These are phyloP conservation scores for Xiphophorus maculatus DNA, from an alignment of 2,113 vertebrate species.

Conservation along the genomic window DNA sequence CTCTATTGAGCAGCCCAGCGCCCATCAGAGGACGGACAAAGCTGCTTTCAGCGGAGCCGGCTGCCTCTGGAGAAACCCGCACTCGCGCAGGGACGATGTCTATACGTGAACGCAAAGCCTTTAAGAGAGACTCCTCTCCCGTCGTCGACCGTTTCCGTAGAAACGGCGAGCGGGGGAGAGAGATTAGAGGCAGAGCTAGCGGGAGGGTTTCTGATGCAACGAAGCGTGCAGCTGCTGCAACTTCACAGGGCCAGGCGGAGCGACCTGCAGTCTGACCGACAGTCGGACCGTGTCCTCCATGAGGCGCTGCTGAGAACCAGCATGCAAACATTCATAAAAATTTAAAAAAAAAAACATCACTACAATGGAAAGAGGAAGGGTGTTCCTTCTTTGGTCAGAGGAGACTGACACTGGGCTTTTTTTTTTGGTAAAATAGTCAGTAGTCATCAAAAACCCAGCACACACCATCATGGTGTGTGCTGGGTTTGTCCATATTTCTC, in stretches of 20 bases:
- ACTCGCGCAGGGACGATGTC: too few species aligned
- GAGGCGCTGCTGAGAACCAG: too few species aligned
- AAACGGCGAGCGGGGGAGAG: conserved; percentile 37
- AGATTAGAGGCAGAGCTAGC: conserved; percentile 22
- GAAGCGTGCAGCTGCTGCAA: conserved; percentile 14
- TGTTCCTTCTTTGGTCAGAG: too few species aligned
- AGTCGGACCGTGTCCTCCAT: neutral
- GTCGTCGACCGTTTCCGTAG: conserved; percentile 66
- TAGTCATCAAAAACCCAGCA: too few species aligned
- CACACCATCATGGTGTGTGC: too few species aligned
- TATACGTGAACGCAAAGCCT: conserved; percentile 9
- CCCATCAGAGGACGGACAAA: conserved; percentile 50
- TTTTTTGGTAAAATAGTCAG: neutral
- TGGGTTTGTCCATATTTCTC: neutral
- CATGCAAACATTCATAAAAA: too few species aligned
- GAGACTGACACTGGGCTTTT: too few species aligned
- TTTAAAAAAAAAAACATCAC: too few species aligned
- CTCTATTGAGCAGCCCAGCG: conserved; percentile 44
- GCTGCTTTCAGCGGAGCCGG: conserved; percentile 55
- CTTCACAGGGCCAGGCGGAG: neutral
- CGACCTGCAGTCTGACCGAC: neutral
- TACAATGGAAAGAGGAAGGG: too few species aligned
- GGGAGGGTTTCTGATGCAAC: conserved; percentile 56
- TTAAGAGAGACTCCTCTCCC: conserved; percentile 46
- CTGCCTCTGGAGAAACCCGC: neutral